A percentile compares a stretch with the other conserved stretches of the same genome.
Evolutionary conservation across 1,140 invertebrate genomes (phyloP).

Genomic region (Hyposmocoma kahamanoa): DNA sequence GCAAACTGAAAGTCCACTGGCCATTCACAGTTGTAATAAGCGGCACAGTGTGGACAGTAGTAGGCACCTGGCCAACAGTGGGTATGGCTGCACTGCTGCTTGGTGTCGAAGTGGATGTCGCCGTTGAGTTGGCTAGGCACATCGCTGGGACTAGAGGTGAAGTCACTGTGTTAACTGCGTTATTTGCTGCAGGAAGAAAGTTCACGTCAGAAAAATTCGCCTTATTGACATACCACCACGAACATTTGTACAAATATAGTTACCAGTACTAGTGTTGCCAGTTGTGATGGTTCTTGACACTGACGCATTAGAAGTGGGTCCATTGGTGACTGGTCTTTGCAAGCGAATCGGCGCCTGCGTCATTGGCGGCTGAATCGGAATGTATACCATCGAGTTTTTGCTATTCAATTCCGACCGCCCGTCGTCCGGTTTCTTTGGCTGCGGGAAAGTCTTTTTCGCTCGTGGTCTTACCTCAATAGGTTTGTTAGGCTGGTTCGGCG

Average conservation of each 20-base stretch:
- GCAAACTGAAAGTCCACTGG: constrained; percentile 61
- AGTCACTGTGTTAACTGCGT: constrained; percentile 29
- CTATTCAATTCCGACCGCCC: constrained; percentile 47
- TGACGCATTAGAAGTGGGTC: too few species aligned
- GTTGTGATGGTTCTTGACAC: too few species aligned
- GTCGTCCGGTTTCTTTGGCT: constrained; percentile 49
- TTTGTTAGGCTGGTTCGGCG: too few species aligned
- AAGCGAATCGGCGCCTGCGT: constrained; percentile 41
- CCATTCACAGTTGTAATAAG: constrained; percentile 58
- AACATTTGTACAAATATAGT: too few species aligned
- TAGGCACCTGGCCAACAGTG: constrained; percentile 33
- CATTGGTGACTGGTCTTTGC: too few species aligned
- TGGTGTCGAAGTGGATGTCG: neutral
- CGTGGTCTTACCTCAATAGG: constrained; percentile 30
- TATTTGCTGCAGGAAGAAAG: constrained; percentile 29
- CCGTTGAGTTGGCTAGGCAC: constrained; percentile 8
- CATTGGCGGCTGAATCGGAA: constrained; percentile 55
- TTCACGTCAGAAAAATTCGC: too few species aligned
- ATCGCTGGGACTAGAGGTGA: constrained; percentile 25
- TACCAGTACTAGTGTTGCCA: constrained; percentile 21
- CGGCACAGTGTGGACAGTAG: constrained; percentile 51
- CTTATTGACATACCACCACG: too few species aligned
- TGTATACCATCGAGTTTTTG: constrained; percentile 69
- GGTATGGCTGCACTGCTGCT: constrained; percentile 18
- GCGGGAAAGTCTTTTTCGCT: constrained; percentile 55